A percentile compares a stretch with the other conserved stretches of the same genome.
Evolutionary conservation across 2,888 invertebrate genomes (phyloP).

Genomic region (Hirtodrosophila cameraria): DNA sequence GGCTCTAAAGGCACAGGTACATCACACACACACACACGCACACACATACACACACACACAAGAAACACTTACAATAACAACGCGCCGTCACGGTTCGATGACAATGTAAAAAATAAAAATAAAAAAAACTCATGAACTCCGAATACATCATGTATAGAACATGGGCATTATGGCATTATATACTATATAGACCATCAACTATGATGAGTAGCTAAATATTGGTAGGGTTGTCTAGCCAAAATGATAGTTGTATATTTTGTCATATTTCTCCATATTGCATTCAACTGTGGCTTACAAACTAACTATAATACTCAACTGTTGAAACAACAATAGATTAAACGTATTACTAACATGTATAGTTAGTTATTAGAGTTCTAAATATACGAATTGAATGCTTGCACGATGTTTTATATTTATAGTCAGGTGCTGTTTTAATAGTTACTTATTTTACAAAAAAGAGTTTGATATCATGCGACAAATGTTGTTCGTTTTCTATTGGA

Average conservation of each 20-base stretch:
- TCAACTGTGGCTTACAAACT: conserved; percentile 9
- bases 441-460: too few relatives aligned
- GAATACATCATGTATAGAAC: conserved; percentile 33
- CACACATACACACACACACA: conserved; percentile 16
- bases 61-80: conserved; percentile 33
- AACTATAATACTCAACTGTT: conserved; percentile 13
- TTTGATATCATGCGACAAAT: too few relatives aligned
- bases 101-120: conserved; percentile 56
- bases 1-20: conserved; percentile 61
- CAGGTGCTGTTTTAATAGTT: background rate
- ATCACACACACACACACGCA: conserved; percentile 41
- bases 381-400: background rate
- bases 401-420: background rate
- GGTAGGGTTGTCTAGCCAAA: conserved; percentile 40
- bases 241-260: conserved; percentile 23
- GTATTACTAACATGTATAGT: conserved; percentile 7
- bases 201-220: conserved; percentile 16
- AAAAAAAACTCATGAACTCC: conserved; percentile 43
- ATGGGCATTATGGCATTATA: conserved; percentile 26
- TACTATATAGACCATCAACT: conserved; percentile 2
- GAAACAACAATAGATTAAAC: conserved; percentile 16
- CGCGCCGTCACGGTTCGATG: conserved; percentile 75
- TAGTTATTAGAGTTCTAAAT: background rate
- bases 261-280: background rate
- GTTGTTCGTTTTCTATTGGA: too few relatives aligned